Conservation (phyloP, 2,797 vertebrate genomes). For the Girardinus metallicus region DNA sequence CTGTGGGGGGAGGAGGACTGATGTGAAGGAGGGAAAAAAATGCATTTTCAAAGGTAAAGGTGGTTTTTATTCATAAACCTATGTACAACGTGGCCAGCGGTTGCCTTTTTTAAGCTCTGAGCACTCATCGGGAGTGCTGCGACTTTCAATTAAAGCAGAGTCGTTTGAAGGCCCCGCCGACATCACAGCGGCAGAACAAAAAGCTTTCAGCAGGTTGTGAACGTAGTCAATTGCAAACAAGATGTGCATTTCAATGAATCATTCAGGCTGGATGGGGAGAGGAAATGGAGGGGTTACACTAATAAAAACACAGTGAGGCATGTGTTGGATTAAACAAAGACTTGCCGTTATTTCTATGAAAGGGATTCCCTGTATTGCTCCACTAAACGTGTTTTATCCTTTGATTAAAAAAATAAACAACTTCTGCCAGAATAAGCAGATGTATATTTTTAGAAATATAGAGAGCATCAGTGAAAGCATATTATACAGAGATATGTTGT, state of each 20-base stretch:
- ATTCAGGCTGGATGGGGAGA: slow-evolving; percentile 65
- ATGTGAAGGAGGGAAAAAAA: slow-evolving; percentile 17
- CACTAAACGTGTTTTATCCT: slow-evolving; percentile 36
- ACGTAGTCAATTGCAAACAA: slow-evolving; percentile 77
- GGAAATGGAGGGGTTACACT: slow-evolving; percentile 62
- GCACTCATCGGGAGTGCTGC: slow-evolving; percentile 55
- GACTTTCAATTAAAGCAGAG: slow-evolving; percentile 76
- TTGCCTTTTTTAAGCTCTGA: slow-evolving; percentile 62
- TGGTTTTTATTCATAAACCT: slow-evolving; percentile 72
- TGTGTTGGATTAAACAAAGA: slow-evolving; percentile 53
- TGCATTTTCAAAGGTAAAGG: slow-evolving; percentile 63
- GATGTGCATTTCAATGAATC: slow-evolving; percentile 83
- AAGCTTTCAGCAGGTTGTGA: slow-evolving; percentile 79
- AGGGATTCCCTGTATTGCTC: slow-evolving; percentile 45
- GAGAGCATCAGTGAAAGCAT: background rate
- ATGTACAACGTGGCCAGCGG: slow-evolving; percentile 44
- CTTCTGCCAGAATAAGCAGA: slow-evolving; percentile 20
- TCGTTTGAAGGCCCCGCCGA: slow-evolving; percentile 58
- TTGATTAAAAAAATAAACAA: slow-evolving; percentile 46
- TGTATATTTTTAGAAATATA: slow-evolving; percentile 11
- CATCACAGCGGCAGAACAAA: slow-evolving; percentile 73
- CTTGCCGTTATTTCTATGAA: slow-evolving; percentile 48
- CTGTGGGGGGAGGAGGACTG: slow-evolving; percentile 53
- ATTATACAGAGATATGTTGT: background rate
- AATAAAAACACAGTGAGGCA: slow-evolving; percentile 61